These are phyloP conservation scores for Ostrea edulis DNA, from an alignment of 1,140 invertebrate species.

Conservation along the genomic window DNA sequence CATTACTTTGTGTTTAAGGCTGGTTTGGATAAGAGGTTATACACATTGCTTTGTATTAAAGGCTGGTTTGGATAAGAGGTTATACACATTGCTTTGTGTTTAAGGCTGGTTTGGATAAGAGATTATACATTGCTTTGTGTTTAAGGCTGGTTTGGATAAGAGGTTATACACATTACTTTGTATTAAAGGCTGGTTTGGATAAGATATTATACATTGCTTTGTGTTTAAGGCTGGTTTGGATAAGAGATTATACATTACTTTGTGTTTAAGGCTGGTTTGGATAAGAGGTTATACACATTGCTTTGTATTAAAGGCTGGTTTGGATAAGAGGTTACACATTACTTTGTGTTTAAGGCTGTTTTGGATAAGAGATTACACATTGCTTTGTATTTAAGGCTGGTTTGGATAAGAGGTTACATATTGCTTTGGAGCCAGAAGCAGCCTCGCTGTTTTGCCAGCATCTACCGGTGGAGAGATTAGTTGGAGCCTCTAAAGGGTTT, in stretches of 20 bases:
- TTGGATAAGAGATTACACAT: background rate
- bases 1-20: slow-evolving; percentile 17
- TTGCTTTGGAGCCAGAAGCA: slow-evolving; percentile 83
- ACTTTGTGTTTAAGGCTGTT: too few species aligned
- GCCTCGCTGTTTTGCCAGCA: slow-evolving; percentile 82
- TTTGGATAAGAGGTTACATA: slow-evolving; percentile 25
- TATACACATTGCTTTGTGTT: too few species aligned
- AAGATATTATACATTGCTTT: background rate
- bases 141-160: slow-evolving; percentile 41
- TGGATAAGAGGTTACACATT: too few species aligned
- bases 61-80: too few species aligned
- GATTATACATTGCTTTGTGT: background rate
- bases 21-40: slow-evolving; percentile 38
- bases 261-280: too few species aligned
- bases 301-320: too few species aligned
- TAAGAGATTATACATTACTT: too few species aligned
- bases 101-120: background rate
- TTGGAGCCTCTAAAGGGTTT: slow-evolving; percentile 32
- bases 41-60: slow-evolving; percentile 75
- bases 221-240: too few species aligned
- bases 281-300: too few species aligned
- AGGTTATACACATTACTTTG: slow-evolving; percentile 71
- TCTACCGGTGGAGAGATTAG: slow-evolving; percentile 42
- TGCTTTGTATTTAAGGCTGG: slow-evolving; percentile 39
- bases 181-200: too few species aligned